A percentile compares a stretch with the other conserved stretches of the same genome.
Conservation (phyloP, 1,140 invertebrate species). For the Microplitis demolitor region DNA sequence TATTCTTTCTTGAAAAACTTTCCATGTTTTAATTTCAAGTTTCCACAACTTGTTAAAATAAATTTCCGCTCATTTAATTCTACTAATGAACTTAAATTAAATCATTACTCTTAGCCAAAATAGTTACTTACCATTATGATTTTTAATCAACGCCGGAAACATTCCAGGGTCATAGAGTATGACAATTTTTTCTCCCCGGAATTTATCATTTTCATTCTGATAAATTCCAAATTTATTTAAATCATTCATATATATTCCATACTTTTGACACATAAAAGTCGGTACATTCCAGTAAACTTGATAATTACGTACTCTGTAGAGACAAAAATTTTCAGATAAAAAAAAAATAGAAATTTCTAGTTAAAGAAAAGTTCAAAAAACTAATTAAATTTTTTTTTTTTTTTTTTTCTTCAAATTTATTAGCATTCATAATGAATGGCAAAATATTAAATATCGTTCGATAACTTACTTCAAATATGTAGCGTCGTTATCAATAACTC, state of each 20-base stretch:
- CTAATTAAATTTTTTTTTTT: too few species aligned
- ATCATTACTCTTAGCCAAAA: neutral
- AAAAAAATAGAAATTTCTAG: neutral
- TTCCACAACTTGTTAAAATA: too few species aligned
- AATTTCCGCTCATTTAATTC: too few species aligned
- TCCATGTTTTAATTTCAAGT: too few species aligned
- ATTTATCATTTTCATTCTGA: constrained; percentile 69
- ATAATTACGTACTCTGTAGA: constrained; percentile 50
- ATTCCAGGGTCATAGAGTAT: constrained; percentile 77
- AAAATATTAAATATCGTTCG: too few species aligned
- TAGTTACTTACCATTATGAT: constrained; percentile 41
- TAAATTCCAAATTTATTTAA: constrained; percentile 68
- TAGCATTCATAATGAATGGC: too few species aligned
- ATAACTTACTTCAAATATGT: too few species aligned
- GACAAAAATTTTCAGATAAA: neutral
- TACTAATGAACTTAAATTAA: too few species aligned
- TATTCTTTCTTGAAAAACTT: too few species aligned
- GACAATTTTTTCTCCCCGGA: constrained; percentile 69
- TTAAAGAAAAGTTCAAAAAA: too few species aligned
- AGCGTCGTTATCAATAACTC: too few species aligned
- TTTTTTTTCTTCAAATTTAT: too few species aligned
- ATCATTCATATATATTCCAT: constrained; percentile 68
- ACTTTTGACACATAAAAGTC: constrained; percentile 72
- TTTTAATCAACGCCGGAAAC: constrained; percentile 72
- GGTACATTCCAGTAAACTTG: constrained; percentile 81